Percentiles rank a stretch among this genome's conserved stretches.
Conservation (phyloP, 2,797 vertebrate genomes). For the Cyprinodon diabolis region DNA sequence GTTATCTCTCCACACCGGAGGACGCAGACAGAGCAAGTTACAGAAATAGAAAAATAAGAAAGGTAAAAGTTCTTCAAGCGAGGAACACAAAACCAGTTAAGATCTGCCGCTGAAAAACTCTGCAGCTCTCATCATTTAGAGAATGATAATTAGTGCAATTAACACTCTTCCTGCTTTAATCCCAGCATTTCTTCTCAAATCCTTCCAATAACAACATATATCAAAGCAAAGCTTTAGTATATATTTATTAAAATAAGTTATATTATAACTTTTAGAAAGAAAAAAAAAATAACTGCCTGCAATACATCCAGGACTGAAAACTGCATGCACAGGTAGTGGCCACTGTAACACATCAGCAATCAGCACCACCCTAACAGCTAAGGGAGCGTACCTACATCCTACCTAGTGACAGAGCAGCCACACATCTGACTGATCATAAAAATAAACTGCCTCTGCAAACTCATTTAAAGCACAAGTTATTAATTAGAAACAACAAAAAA, state of each 20-base stretch:
- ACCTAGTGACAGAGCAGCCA: slow-evolving; percentile 71
- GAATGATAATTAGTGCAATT: slow-evolving; percentile 3
- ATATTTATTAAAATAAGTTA: neutral
- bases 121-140: slow-evolving; percentile 17
- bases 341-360: slow-evolving; percentile 74
- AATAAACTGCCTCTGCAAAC: slow-evolving; percentile 47
- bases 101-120: slow-evolving; percentile 37
- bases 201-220: slow-evolving; percentile 18
- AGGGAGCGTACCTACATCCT: slow-evolving; percentile 73
- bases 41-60: no score
- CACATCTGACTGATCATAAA: slow-evolving; percentile 30
- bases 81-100: slow-evolving; percentile 8
- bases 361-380: slow-evolving; percentile 72
- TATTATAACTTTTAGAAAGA: slow-evolving; percentile 24
- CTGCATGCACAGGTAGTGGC: slow-evolving; percentile 76
- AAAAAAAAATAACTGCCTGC: neutral
- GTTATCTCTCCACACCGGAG: slow-evolving; percentile 10
- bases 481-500: slow-evolving; percentile 18
- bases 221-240: slow-evolving; percentile 11
- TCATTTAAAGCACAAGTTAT: slow-evolving; percentile 39
- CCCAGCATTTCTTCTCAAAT: neutral
- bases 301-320: slow-evolving; percentile 49
- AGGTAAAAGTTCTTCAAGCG: neutral
- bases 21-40: neutral
- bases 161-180: slow-evolving; percentile 8